Evolutionary conservation across 2,888 invertebrate genomes (phyloP).

Genomic region (Ashinkailepas kermadecensis): DNA sequence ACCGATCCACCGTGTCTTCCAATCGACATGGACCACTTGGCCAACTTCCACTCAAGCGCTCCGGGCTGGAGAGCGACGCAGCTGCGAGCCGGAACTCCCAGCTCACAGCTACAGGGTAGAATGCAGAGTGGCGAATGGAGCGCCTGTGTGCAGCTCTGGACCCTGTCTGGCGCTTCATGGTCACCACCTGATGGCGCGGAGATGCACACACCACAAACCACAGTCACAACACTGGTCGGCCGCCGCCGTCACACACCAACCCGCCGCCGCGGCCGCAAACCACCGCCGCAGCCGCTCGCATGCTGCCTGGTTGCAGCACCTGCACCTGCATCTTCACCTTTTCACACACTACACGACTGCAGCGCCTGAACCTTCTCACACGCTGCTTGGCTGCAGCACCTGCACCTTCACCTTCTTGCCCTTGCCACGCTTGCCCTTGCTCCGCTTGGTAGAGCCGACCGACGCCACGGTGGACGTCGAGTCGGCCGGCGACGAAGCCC

Average conservation of each 20-base stretch:
- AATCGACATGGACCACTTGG: too few species aligned
- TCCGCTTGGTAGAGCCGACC: constrained; percentile 26
- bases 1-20: too few species aligned
- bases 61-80: too few species aligned
- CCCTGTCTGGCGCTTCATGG: too few species aligned
- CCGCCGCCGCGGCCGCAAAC: not conserved
- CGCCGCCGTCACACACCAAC: not conserved
- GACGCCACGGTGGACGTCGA: constrained; percentile 33
- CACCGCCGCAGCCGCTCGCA: not conserved
- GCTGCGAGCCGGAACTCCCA: too few species aligned
- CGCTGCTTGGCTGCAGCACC: constrained; percentile 7
- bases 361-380: not conserved
- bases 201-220: too few species aligned
- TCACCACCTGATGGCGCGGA: too few species aligned
- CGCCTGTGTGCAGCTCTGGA: too few species aligned
- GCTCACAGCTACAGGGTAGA: too few species aligned
- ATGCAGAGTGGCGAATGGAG: too few species aligned
- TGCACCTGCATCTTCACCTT: not conserved
- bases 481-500: constrained; percentile 34
- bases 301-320: not conserved
- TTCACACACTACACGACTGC: not conserved
- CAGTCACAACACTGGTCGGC: not conserved
- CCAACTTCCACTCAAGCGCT: too few species aligned
- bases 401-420: constrained; percentile 7
- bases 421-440: constrained; percentile 13